Evolutionary conservation across 1,140 invertebrate genomes (phyloP), one percentile per base, ranked within the genome.

Genomic region (Drosophila varians): DNA sequence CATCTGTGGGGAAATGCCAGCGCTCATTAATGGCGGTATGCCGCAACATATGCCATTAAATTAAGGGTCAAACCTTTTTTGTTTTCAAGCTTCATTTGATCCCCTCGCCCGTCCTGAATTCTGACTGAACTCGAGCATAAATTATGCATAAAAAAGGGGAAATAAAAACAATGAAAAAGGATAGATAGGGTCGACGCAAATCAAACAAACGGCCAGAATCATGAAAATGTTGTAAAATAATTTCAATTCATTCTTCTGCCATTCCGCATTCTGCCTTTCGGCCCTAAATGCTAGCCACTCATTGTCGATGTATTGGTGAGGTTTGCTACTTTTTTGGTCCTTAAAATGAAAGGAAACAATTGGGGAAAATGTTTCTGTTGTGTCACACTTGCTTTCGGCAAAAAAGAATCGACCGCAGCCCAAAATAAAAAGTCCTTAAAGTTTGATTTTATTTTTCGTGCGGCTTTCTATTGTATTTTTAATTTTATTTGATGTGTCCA

Each of bases 171-270:
- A 43, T 43, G 31, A 56, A 43, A 61, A 31, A 43, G 14, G 16
- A 43, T n/a, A 19, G 46, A 53, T 43, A 68, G 61, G 43, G 48
- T 46, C 40, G 55, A 68, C 56, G 42, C 57, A 70, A 84, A 80
- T 80, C 75, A 73, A 76, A 84, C 72, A 64, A 74, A 74, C 16
- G 71, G 58, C 64, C 58, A 58, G 68, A 62, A 86, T 74, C 69
- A 87, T 87, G 76, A 74, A 87, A 76, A 87, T 86, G 82, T 76
- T 87, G 80, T 86, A 86, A 87, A 86, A 86, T 80, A 74, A 87
- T 87, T 87, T 86, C 73, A 80, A 84, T 84, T 84, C 79, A 62
- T 79, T 79, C 46, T 31, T 18, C 38, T 49, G 57, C 46, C 51
- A 45, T 64, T 74, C 31, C 46, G 68, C 76, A 84, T n/a, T n/a